These are phyloP conservation scores for Sinohyriopsis cumingii DNA, from an alignment of 2,888 invertebrate species.

Conservation along the genomic window DNA sequence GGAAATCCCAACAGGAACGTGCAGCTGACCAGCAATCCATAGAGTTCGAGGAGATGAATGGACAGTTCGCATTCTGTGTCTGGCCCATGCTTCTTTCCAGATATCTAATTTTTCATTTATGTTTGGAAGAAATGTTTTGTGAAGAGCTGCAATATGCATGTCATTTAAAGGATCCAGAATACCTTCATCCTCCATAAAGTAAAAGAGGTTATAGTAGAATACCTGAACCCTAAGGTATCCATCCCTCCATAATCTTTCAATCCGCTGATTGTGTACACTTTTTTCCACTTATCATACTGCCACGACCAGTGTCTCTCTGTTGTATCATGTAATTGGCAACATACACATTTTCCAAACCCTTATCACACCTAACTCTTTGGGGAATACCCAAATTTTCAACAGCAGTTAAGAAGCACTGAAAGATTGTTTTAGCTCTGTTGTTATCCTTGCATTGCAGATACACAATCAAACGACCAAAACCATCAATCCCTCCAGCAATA, in stretches of 20 bases:
- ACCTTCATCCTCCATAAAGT: background rate
- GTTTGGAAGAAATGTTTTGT: too few species aligned
- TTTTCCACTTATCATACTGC: constrained; percentile 11
- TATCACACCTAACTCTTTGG: constrained; percentile 18
- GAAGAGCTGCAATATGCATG: too few species aligned
- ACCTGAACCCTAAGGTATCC: constrained; percentile 11
- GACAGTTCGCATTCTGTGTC: constrained; percentile 20
- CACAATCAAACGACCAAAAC: constrained; percentile 22
- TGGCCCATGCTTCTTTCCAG: constrained; percentile 26
- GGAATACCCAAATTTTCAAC: constrained; percentile 14
- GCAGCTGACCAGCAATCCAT: too few species aligned
- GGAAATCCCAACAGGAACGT: too few species aligned
- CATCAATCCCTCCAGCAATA: constrained; percentile 29
- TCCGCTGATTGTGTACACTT: constrained; percentile 25
- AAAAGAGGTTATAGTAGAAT: too few species aligned
- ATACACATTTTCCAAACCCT: constrained; percentile 22
- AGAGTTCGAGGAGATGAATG: constrained; percentile 8
- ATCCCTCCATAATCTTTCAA: constrained; percentile 32
- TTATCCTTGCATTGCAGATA: constrained; percentile 20
- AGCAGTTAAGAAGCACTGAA: constrained; percentile 15
- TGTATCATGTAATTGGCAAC: constrained; percentile 21
- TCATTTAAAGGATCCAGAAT: constrained; percentile 13
- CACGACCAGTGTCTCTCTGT: constrained; percentile 4
- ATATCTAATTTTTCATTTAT: background rate
- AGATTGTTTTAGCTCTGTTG: constrained; percentile 25